A percentile compares a stretch with the other conserved stretches of the same genome.
These are phyloP conservation scores for Neolamprologus hecqui DNA, from an alignment of 2,113 vertebrate species.

Conservation along the genomic window DNA sequence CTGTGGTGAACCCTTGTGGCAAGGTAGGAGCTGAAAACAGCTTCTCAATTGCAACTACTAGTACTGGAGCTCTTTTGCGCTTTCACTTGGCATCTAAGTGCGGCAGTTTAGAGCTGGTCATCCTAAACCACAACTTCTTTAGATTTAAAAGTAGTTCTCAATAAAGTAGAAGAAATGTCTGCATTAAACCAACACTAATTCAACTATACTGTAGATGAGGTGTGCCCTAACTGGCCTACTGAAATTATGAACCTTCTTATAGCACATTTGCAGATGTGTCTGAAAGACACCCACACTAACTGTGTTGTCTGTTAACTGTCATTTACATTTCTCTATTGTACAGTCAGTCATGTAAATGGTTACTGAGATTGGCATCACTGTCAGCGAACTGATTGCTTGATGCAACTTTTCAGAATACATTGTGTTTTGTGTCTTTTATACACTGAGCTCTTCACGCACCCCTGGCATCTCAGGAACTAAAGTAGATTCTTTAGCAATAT, in stretches of 20 bases:
- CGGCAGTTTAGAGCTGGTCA: neutral
- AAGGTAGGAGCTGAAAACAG: neutral
- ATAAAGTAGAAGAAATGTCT: neutral
- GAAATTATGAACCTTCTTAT: neutral
- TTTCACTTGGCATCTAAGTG: neutral
- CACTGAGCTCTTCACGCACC: neutral
- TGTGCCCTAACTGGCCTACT: neutral
- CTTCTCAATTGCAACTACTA: neutral
- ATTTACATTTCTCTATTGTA: neutral
- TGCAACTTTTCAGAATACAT: neutral
- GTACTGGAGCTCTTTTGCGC: neutral
- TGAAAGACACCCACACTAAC: neutral
- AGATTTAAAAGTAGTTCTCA: neutral
- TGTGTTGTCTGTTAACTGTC: neutral
- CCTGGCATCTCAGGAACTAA: neutral
- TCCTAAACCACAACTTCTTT: neutral
- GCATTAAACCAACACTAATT: neutral
- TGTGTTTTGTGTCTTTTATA: neutral
- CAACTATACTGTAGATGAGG: neutral
- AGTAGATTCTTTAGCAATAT: neutral
- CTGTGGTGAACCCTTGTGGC: neutral
- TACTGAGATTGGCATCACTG: neutral
- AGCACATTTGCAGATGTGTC: neutral
- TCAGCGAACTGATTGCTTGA: neutral
- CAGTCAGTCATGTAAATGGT: neutral